Base-by-base conservation (phyloP, 2,888 invertebrate genomes). In the Philereme vetulata region DNA sequence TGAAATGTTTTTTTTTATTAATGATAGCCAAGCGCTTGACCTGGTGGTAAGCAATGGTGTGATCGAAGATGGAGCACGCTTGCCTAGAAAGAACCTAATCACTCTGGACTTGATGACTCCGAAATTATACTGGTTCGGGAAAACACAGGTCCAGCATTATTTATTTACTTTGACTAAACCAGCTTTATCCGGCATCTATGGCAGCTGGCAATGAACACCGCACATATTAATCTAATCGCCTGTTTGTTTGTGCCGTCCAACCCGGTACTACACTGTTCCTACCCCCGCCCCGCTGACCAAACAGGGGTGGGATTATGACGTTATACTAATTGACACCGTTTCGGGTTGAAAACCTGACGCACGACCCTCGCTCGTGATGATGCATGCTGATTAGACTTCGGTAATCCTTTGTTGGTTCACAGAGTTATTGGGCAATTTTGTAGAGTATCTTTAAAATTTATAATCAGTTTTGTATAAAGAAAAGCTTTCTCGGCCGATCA, bases 291-390 rank as follows among this genome's bases (percentile, higher is more conserved):
- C 59, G 68, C 64, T 66, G 58, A 72, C 77, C 62, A 77, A 78
- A 80, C 76, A 77, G 83, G 86, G 68, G 65, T 56, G 65, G 84
- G 88, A 91, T 90, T 90, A 90, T 85, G 84, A 84, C 84, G 84
- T 86, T 86, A 78, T 75, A 79, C 83, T 90, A 89, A 90, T 88
- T 90, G 89, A 86, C 84, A 82, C 80, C 72, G 80, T 79, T 87
- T 82, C 78, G 77, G 77, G 70, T 67, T 76, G 68, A 76, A 83
- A 81, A 81, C 79, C 77, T 76, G 76, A 75, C n/a, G 74, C 82
- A 74, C 71, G 75, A 71, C 84, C 85, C 86, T 78, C 75, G 79
- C 76, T 76, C 85, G 85, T 88, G 88, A 74, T 81, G 84, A 77
- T 81, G 87, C 86, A 88, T 88, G 79, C 76, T 82, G 84, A 85